Base-by-base conservation (phyloP, 2,797 vertebrate species). In the Hozukius guyotensis region DNA sequence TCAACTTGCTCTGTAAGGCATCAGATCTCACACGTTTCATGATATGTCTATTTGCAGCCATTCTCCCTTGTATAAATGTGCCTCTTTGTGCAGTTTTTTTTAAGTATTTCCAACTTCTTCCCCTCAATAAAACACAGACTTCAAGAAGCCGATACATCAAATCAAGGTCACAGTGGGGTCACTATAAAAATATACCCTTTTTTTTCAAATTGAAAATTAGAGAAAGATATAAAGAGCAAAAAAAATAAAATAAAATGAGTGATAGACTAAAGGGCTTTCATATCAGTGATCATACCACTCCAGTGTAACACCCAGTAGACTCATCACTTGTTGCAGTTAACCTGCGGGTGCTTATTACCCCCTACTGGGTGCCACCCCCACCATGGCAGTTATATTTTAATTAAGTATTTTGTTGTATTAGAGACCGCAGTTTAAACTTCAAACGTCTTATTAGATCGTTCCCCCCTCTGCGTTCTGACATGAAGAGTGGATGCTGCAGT, bases 331-430 rank as follows among this genome's bases (percentile, higher is more conserved):
- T 83, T 88, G 80, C 81, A 59, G 34, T 83, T 83, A 87, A 92
- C 83, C 87, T 82, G 32, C 75, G 20, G 78, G 77, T 81, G 73
- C 78, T 74, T 75, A 70, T 83, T 72, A 82, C 78, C 46, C 36
- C 80, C 77, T 68, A 78, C 78, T 84, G 84, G 42, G 74, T 66
- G 57, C 80, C 84, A 59, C 81, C 75, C 55, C 78, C 71, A n/a
- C 70, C 60, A 57, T 79, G 18, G 60, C 71, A 74, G 75, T 84
- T 77, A 78, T 68, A 86, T 87, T 92, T 90, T 85, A 88, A 89
- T 89, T 82, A 90, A 71, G 84, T 71, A 81, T 89, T 90, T 90
- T 93, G 83, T 84, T 88, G 68, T 77, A 79, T 90, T 85, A 84
- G 75, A 89, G 74, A 78, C 83, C 76, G 79, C 72, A 36, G 69